Base-by-base conservation (phyloP, 2,888 invertebrate species). In the Drosophila dives region DNA sequence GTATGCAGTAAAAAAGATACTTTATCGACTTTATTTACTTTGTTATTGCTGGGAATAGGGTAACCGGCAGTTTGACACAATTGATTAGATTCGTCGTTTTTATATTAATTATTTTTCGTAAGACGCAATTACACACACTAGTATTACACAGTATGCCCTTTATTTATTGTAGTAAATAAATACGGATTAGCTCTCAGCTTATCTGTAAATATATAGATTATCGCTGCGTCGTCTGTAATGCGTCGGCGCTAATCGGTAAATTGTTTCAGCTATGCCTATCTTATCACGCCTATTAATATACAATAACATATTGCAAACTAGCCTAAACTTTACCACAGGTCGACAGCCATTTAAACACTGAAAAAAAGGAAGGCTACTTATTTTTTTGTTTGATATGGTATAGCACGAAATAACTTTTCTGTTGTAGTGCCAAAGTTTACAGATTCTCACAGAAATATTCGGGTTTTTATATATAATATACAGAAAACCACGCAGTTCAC, bases 281-380 rank as follows among this genome's bases (percentile, higher is more conserved):
- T 76, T 74, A 76, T 76, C 68, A 29, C 12, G 61, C 17, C 53
- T 62, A 75, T 74, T 58, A 68, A 79, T 72, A 45, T 42, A 36
- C 34, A 12, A 50, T 20, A 56, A 40, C 29, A 45, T 59, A 34
- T 50, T 40, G 32, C 33, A 51, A 59, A 33, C 5, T 26, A 15
- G 15, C 36, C 7, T n/a, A 23, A 45, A 40, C 38, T 32, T 38
- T 23, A 42, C 42, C 15, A 2, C n/a, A 4, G 34, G 1, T 26
- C 29, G 34, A 63, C 5, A 58, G n/a, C 0, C 48, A 50, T 63
- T 49, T 45, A 54, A 67, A 65, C 51, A 38, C 7, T 36, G 20
- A 8, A 54, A 4, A 53, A 54, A 34, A 36, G 12, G 20, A 60
- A 29, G n/a, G 20, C 7, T 38, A 3, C 48, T 40, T 64, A 50